Conservation (phyloP, 2,888 invertebrate genomes). For the Hypomecis punctinalis region DNA sequence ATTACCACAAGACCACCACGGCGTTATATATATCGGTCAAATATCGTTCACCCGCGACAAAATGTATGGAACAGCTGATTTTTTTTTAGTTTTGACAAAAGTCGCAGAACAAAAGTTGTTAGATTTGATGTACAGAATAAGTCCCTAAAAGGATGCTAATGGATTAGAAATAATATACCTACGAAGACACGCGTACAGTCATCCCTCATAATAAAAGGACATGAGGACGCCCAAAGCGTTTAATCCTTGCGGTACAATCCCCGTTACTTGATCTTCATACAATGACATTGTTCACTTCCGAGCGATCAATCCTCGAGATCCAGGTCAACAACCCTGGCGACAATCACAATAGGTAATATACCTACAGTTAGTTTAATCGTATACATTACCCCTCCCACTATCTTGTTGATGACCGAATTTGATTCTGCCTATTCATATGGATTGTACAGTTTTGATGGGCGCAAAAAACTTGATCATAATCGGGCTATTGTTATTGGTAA, state of each 20-base stretch:
- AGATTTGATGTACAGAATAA: no score
- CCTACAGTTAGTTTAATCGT: slow-evolving; percentile 30
- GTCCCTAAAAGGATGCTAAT: no score
- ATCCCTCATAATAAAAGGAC: slow-evolving; percentile 16
- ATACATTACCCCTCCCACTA: slow-evolving; percentile 22
- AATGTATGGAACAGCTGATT: no score
- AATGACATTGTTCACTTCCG: slow-evolving; percentile 43
- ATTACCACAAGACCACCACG: no score
- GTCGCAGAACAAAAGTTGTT: no score
- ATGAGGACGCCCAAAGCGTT: not conserved
- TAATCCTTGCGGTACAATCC: slow-evolving; percentile 13
- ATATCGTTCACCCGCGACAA: no score
- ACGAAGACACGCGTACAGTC: no score
- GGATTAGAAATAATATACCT: no score
- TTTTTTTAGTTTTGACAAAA: no score
- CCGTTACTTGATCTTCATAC: slow-evolving; percentile 45
- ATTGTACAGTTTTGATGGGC: slow-evolving; percentile 14
- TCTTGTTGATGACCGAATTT: slow-evolving; percentile 29
- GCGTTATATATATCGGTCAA: no score
- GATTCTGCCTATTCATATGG: slow-evolving; percentile 15
- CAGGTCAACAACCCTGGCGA: slow-evolving; percentile 36
- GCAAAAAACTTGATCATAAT: slow-evolving; percentile 17
- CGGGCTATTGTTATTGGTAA: not conserved
- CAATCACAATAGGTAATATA: slow-evolving; percentile 23
- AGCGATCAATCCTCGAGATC: slow-evolving; percentile 26